Percentiles rank a stretch among this genome's conserved stretches.
Conservation (phyloP, 1,140 invertebrate genomes). For the Phymastichus coffea region DNA sequence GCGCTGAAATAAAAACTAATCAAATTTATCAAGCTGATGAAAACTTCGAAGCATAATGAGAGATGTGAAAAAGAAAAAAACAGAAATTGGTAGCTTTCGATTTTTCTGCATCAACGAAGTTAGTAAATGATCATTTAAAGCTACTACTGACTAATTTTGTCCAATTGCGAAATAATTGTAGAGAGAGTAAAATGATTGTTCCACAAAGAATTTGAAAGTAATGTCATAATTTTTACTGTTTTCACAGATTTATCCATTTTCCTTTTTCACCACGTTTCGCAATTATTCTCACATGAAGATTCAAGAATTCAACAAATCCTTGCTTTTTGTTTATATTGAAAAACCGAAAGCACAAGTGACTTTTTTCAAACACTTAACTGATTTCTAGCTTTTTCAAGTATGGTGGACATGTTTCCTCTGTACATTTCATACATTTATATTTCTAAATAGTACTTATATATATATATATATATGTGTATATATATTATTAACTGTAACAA, state of each 20-base stretch:
- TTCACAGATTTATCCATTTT: neutral
- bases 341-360: slow-evolving; percentile 41
- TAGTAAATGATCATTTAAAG: neutral
- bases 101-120: slow-evolving; percentile 37
- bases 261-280: slow-evolving; percentile 14
- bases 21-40: slow-evolving; percentile 26
- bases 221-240: neutral
- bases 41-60: neutral
- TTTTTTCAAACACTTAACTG: too few species aligned
- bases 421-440: slow-evolving; percentile 6
- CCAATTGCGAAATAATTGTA: too few species aligned
- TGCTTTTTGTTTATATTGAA: too few species aligned
- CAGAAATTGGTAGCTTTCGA: slow-evolving; percentile 34
- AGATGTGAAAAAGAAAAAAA: neutral
- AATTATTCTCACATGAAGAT: slow-evolving; percentile 28
- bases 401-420: slow-evolving; percentile 37
- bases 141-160: neutral
- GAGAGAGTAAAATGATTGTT: slow-evolving; percentile 6
- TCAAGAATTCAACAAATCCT: slow-evolving; percentile 17
- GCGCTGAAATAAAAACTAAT: slow-evolving; percentile 31
- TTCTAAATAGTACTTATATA: neutral
- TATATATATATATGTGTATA: neutral
- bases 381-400: slow-evolving; percentile 56
- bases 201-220: neutral
- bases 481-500: neutral